phyloP scores from a whole-genome alignment of 2,113 vertebrate genomes.

The Anseranas semipalmata region DNA sequence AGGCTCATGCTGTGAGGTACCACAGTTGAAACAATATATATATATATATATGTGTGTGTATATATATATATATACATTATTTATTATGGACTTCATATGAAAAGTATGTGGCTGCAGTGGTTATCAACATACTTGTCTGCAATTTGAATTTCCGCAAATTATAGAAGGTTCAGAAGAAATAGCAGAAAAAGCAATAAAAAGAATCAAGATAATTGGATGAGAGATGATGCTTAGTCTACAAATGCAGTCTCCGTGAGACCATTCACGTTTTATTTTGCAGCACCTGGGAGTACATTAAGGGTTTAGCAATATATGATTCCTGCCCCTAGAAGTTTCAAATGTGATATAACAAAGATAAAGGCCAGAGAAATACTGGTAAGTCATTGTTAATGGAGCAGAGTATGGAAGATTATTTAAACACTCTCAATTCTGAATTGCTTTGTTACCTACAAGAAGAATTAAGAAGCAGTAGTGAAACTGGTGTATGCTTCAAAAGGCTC shows the following conservation, averaged over 20 bases:
- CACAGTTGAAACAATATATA: not conserved
- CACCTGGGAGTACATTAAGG: not conserved
- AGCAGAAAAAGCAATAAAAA: conserved; percentile 18
- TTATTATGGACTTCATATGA: not conserved
- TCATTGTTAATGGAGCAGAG: not conserved
- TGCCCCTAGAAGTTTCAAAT: not conserved
- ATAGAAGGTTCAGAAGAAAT: not conserved
- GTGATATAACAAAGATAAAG: not conserved
- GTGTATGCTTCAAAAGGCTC: not conserved
- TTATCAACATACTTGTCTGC: not conserved
- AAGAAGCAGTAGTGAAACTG: not conserved
- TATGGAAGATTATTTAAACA: not conserved
- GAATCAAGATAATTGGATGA: not conserved
- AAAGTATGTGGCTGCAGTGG: not conserved
- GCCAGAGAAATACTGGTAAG: not conserved
- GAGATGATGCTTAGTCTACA: not conserved
- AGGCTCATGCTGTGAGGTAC: not conserved
- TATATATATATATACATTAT: not conserved
- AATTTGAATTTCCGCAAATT: not conserved
- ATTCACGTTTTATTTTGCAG: not conserved
- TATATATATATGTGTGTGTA: not conserved
- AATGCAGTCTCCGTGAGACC: not conserved
- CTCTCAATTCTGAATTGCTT: not conserved
- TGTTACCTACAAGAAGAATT: not conserved
- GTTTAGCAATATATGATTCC: not conserved